Conservation (phyloP, 2,888 invertebrate species). For the Dilophus febrilis region DNA sequence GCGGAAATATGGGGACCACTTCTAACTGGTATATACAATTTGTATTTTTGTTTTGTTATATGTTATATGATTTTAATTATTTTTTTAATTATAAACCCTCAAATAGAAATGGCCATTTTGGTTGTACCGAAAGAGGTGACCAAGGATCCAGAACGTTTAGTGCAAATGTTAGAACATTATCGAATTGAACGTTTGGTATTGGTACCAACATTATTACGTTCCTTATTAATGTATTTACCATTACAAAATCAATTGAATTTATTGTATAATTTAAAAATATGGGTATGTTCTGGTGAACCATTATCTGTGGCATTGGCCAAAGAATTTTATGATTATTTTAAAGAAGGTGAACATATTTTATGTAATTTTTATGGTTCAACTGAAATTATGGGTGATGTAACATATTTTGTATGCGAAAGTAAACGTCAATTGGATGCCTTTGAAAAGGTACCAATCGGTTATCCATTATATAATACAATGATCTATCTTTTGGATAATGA, state of each 20-base stretch:
- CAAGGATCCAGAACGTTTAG: conserved; percentile 59
- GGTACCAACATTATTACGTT: conserved; percentile 66
- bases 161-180: conserved; percentile 48
- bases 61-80: not conserved
- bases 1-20: conserved; percentile 78
- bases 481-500: conserved; percentile 64
- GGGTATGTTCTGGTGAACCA: conserved; percentile 80
- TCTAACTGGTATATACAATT: conserved; percentile 36
- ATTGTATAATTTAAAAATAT: conserved; percentile 46
- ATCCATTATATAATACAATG: conserved; percentile 61
- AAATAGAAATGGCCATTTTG: conserved; percentile 38
- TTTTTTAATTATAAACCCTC: not conserved
- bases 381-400: conserved; percentile 83
- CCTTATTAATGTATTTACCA: conserved; percentile 57
- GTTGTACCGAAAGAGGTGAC: conserved; percentile 57
- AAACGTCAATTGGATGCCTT: conserved; percentile 40
- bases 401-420: conserved; percentile 50
- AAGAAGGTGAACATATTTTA: conserved; percentile 43
- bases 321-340: conserved; percentile 60
- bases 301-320: conserved; percentile 50
- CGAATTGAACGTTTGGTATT: conserved; percentile 65
- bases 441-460: conserved; percentile 64
- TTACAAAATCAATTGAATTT: conserved; percentile 38
- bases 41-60: not conserved
- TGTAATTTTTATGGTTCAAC: conserved; percentile 87